These are phyloP conservation scores for Hemithea aestivaria DNA, from an alignment of 2,888 invertebrate genomes.

Conservation along the genomic window DNA sequence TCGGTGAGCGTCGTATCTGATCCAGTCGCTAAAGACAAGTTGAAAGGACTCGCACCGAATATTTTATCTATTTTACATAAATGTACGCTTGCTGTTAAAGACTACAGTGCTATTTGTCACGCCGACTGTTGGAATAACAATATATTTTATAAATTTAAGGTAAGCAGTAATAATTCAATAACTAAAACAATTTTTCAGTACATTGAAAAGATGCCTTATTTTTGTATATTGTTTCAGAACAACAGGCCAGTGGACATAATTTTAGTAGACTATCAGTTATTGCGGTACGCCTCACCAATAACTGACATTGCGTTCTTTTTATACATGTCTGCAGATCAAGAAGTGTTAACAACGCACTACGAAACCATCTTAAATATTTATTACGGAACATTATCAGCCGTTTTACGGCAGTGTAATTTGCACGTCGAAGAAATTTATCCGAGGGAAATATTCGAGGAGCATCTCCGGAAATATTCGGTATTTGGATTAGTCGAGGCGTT, in stretches of 20 bases:
- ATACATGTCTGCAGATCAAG: constrained; percentile 51
- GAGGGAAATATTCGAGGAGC: constrained; percentile 41
- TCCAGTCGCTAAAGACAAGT: constrained; percentile 35
- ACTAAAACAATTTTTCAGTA: no score
- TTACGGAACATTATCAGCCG: constrained; percentile 53
- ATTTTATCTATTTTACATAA: constrained; percentile 46
- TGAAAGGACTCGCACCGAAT: constrained; percentile 39
- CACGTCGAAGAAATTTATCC: constrained; percentile 49
- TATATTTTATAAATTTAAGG: constrained; percentile 50
- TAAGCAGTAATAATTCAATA: constrained; percentile 22
- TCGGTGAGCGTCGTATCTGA: constrained; percentile 50
- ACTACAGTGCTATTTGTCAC: constrained; percentile 52
- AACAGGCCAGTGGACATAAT: constrained; percentile 50
- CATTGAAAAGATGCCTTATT: no score
- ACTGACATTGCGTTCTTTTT: constrained; percentile 58
- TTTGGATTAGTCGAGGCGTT: constrained; percentile 60
- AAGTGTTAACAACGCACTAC: constrained; percentile 47
- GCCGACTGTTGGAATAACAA: constrained; percentile 66
- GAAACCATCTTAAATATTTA: constrained; percentile 49
- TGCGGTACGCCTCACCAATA: constrained; percentile 53
- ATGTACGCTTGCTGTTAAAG: constrained; percentile 37
- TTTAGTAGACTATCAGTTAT: constrained; percentile 53
- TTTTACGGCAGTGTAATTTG: constrained; percentile 52
- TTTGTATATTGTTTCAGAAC: constrained; percentile 53
- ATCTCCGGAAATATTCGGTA: constrained; percentile 53